phyloP scores from a whole-genome alignment of 2,113 vertebrate genomes.

The Corvus moneduloides region DNA sequence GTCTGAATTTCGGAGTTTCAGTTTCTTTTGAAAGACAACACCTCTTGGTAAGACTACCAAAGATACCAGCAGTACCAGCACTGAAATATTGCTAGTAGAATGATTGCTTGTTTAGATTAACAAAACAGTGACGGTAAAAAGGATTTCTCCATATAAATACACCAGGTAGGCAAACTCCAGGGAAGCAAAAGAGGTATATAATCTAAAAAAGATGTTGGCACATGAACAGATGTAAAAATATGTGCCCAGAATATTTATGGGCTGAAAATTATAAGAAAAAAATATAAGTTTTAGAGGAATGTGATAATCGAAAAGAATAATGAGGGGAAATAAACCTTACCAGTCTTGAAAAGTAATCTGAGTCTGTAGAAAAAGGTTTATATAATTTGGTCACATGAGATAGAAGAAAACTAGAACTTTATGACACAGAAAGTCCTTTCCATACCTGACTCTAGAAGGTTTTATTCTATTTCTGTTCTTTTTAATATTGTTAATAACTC shows the following conservation, averaged over 20 bases:
- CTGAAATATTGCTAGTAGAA: background rate
- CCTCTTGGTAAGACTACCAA: background rate
- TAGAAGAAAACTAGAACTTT: background rate
- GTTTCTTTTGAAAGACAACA: background rate
- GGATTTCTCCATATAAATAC: background rate
- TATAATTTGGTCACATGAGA: background rate
- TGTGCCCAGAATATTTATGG: background rate
- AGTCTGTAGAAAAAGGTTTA: background rate
- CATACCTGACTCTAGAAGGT: background rate
- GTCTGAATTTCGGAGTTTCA: background rate
- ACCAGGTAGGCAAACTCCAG: background rate
- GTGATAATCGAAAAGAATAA: background rate
- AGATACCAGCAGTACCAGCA: background rate
- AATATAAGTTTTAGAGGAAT: background rate
- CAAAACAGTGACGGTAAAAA: background rate
- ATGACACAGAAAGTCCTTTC: background rate
- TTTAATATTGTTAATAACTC: background rate
- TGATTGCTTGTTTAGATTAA: background rate
- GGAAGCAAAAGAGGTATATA: background rate
- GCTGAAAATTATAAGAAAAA: background rate
- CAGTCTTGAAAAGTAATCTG: background rate
- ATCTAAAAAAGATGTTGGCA: background rate
- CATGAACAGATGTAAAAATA: background rate
- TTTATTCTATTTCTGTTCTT: background rate
- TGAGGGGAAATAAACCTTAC: background rate